Evolutionary conservation across 2,888 invertebrate species (phyloP).

Genomic region (Pharmacophagus antenor): DNA sequence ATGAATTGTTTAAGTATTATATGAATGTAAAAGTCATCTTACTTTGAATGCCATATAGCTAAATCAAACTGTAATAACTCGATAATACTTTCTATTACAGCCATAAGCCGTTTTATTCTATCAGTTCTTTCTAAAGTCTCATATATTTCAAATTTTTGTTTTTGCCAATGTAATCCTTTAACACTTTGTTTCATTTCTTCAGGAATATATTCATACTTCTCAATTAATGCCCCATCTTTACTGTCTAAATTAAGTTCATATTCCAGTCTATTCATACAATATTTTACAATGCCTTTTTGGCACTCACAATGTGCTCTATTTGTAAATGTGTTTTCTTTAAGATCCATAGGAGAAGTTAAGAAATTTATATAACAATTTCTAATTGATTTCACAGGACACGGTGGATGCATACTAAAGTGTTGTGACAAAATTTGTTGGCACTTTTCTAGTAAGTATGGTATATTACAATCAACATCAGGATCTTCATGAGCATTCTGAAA

Average conservation of each 20-base stretch:
- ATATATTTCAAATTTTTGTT: conserved; percentile 66
- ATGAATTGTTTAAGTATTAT: background rate
- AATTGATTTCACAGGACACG: conserved; percentile 53
- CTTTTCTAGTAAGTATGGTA: conserved; percentile 53
- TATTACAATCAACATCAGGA: conserved; percentile 47
- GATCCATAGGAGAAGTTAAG: conserved; percentile 57
- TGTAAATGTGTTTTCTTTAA: conserved; percentile 58
- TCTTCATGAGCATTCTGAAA: conserved; percentile 75
- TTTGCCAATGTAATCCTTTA: conserved; percentile 64
- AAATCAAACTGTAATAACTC: conserved; percentile 80
- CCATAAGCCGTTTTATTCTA: conserved; percentile 75
- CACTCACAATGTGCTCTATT: conserved; percentile 54
- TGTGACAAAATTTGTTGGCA: conserved; percentile 60
- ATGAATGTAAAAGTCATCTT: too few relatives aligned
- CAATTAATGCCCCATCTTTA: conserved; percentile 55
- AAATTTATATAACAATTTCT: conserved; percentile 61
- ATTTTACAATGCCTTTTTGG: conserved; percentile 62
- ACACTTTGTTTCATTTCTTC: conserved; percentile 60
- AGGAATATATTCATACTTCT: conserved; percentile 57
- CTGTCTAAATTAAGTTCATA: conserved; percentile 59
- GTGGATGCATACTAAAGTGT: conserved; percentile 64
- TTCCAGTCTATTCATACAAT: conserved; percentile 65
- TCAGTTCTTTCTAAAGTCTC: conserved; percentile 59
- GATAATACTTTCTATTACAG: conserved; percentile 71
- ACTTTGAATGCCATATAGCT: conserved; percentile 79